Base-by-base conservation (phyloP, 2,797 vertebrate species). In the Esox masquinongy region DNA sequence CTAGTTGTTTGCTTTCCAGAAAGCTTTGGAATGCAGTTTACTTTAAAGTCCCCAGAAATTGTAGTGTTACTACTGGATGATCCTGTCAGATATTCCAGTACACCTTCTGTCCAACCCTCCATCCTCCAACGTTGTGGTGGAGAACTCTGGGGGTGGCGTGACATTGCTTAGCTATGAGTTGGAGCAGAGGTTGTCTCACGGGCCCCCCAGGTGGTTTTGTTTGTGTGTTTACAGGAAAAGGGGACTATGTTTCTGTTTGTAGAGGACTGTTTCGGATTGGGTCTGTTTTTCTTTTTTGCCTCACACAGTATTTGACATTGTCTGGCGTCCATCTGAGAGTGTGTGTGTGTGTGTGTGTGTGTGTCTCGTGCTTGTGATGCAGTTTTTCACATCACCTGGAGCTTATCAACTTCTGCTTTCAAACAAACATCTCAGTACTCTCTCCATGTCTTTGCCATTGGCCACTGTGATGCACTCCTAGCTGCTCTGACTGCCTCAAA, bases 141-240 rank as follows among this genome's bases (percentile, higher is more conserved):
- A 15, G 31, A 29, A 15, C 63, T 66, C 63, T 34, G 63, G 31
- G 16, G 63, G 29, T 66, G 63, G 5, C 63, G 49, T 22, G 73
- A 53, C 73, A 74, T 50, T 67, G 69, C 72, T 70, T 74, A 82
- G 81, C 79, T 79, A 82, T 82, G 81, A 75, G 76, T 74, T 78
- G 24, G 76, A 74, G 9, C 31, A 72, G 19, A 51, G 81, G 83
- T 83, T 76, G 68, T 49, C 59, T 72, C 75, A 70, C 82, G 80
- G 29, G 17, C 47, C 36, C 69, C 50, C 16, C 56, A 74, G 77
- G 73, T 77, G 87, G 84, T 83, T 5, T 78, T 77, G 68, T 43
- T 34, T 66, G 71, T 73, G 61, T 70, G 24, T 51, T 50, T 72
- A 36, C 70, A 80, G 68, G 73, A 81, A 74, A 36, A 70, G 36